These are phyloP conservation scores for Willisornis vidua DNA, from an alignment of 2,113 vertebrate species.

Conservation along the genomic window DNA sequence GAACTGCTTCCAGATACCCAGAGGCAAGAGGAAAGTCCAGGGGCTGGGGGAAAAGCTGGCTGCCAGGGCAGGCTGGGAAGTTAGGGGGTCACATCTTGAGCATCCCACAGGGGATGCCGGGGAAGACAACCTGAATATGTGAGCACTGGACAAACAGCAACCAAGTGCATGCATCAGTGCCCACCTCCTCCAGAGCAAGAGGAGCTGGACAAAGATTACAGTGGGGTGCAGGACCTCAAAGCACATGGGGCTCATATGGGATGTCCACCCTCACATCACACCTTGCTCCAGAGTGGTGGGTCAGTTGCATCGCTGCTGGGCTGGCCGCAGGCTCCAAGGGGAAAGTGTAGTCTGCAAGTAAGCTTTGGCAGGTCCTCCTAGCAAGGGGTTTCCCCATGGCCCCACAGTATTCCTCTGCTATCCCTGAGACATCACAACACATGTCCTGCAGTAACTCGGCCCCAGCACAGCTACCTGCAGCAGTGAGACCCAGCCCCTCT, in stretches of 20 bases:
- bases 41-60: background rate
- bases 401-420: background rate
- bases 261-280: accelerated
- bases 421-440: background rate
- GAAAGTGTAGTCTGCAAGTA: background rate
- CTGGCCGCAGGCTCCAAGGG: background rate
- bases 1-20: background rate
- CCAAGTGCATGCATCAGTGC: accelerated
- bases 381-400: background rate
- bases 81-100: background rate
- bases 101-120: accelerated
- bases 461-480: background rate
- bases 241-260: accelerated
- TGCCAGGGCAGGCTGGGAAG: background rate
- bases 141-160: background rate
- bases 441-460: background rate
- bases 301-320: accelerated
- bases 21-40: background rate
- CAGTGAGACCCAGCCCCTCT: background rate
- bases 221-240: background rate
- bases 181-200: background rate
- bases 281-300: background rate
- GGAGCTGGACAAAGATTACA: background rate
- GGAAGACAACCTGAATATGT: accelerated
- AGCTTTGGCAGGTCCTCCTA: background rate